These are phyloP conservation scores for Diachasmimorpha longicaudata DNA, from an alignment of 1,140 invertebrate species.

Conservation along the genomic window DNA sequence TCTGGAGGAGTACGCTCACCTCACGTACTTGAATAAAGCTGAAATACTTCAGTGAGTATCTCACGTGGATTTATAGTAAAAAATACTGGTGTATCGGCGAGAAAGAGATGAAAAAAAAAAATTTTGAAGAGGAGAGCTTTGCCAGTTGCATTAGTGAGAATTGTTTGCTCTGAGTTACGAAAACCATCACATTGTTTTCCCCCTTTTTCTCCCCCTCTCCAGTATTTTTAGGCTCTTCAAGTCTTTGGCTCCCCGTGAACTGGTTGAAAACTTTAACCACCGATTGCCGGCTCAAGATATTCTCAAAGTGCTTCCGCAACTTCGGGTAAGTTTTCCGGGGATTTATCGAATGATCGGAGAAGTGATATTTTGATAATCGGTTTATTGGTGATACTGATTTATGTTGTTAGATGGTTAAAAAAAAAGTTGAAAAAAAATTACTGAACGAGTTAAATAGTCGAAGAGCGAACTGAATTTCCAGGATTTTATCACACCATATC, in stretches of 20 bases:
- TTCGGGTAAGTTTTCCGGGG: slow-evolving; percentile 55
- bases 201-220: slow-evolving; percentile 32
- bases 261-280: slow-evolving; percentile 56
- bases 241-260: slow-evolving; percentile 54
- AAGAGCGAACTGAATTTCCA: too few relatives aligned
- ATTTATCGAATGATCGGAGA: neutral
- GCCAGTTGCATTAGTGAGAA: neutral
- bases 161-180: slow-evolving; percentile 11
- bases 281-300: slow-evolving; percentile 60
- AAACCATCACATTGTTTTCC: neutral
- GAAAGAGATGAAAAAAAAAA: slow-evolving; percentile 10
- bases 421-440: too few relatives aligned
- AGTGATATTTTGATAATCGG: neutral
- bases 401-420: too few relatives aligned
- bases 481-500: too few relatives aligned
- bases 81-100: slow-evolving; percentile 8
- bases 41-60: slow-evolving; percentile 67
- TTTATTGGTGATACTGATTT: neutral
- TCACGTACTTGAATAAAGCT: slow-evolving; percentile 66
- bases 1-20: slow-evolving; percentile 63
- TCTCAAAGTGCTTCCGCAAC: slow-evolving; percentile 62
- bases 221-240: slow-evolving; percentile 66
- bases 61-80: slow-evolving; percentile 15
- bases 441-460: too few relatives aligned
- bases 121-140: neutral